Conservation (phyloP, 2,113 vertebrate species). For the Orycteropus afer region DNA sequence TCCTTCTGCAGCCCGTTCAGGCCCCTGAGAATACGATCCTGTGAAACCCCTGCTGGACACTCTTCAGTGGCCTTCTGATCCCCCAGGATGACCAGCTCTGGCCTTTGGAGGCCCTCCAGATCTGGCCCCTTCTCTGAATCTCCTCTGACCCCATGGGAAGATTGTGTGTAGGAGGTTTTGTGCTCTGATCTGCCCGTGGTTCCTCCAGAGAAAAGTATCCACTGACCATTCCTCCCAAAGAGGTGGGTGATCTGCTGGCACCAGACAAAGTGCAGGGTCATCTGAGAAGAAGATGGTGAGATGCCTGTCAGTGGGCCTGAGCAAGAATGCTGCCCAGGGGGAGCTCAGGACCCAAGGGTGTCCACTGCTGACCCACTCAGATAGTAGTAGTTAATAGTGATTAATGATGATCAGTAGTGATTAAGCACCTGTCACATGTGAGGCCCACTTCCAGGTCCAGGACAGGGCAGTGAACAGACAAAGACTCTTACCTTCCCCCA, state of each 20-base stretch:
- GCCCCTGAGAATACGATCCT: not conserved
- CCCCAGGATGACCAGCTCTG: not conserved
- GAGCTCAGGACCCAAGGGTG: fast-evolving
- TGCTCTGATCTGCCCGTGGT: not conserved
- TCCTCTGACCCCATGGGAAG: not conserved
- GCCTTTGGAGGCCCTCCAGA: not conserved
- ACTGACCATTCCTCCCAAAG: not conserved
- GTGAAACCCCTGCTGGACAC: not conserved
- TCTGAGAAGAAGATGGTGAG: not conserved
- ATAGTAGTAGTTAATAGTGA: not conserved
- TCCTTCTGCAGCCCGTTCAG: not conserved
- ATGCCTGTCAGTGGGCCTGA: fast-evolving
- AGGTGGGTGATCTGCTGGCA: not conserved
- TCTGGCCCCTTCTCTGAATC: not conserved
- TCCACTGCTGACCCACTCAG: not conserved
- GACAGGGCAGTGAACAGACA: not conserved
- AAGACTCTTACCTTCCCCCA: not conserved
- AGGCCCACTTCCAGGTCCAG: not conserved
- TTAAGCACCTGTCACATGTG: not conserved
- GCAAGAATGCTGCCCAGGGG: not conserved
- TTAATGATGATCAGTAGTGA: not conserved
- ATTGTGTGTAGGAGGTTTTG: not conserved
- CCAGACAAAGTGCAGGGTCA: fast-evolving
- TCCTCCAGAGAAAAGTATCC: not conserved
- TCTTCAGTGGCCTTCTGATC: not conserved